Conservation (phyloP, 2,888 invertebrate species). For the Drosophila conformis region DNA sequence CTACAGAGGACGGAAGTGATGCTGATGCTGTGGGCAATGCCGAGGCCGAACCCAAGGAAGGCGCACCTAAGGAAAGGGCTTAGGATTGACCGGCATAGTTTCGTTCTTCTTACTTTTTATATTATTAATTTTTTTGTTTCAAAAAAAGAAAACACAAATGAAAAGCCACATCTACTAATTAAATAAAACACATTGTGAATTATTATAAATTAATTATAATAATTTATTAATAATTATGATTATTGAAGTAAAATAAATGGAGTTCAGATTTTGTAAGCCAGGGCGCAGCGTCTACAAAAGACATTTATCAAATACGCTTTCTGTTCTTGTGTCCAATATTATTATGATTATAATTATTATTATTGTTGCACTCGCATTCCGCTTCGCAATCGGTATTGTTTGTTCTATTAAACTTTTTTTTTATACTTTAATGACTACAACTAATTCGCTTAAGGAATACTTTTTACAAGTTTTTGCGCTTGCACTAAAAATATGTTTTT, state of each 20-base stretch:
- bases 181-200: conserved; percentile 66
- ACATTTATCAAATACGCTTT: conserved; percentile 52
- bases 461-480: conserved; percentile 70
- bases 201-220: conserved; percentile 80
- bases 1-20: conserved; percentile 10
- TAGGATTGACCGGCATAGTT: conserved; percentile 52
- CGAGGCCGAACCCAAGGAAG: conserved; percentile 62
- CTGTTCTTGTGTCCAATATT: conserved; percentile 37
- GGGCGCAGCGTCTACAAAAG: conserved; percentile 59
- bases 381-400: conserved; percentile 19
- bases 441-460: conserved; percentile 71
- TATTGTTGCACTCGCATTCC: conserved; percentile 10
- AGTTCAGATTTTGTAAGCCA: conserved; percentile 73
- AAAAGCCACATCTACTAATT: conserved; percentile 45
- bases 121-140: conserved; percentile 48
- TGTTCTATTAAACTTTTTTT: conserved; percentile 50
- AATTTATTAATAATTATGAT: conserved; percentile 80
- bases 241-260: conserved; percentile 76
- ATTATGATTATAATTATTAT: conserved; percentile 4
- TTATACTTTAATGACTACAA: conserved; percentile 57
- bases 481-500: conserved; percentile 62
- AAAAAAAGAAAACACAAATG: conserved; percentile 29
- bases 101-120: conserved; percentile 40
- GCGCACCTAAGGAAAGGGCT: conserved; percentile 48
- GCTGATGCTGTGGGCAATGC: conserved; percentile 36